A percentile compares a stretch with the other conserved stretches of the same genome.
phyloP scores from a whole-genome alignment of 2,797 vertebrate species.

The Cephalopachus bancanus region DNA sequence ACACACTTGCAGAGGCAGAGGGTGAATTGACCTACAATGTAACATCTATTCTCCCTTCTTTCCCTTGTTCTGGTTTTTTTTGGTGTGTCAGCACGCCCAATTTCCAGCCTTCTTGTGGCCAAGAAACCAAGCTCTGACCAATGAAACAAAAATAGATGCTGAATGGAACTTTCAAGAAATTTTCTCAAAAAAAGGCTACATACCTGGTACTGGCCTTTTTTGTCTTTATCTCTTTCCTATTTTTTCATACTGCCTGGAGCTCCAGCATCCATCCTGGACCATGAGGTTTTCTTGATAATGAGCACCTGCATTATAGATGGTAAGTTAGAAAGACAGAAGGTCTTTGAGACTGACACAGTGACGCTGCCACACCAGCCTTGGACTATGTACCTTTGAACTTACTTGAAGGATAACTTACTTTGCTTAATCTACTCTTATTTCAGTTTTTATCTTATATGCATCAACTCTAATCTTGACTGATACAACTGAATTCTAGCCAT shows the following conservation, averaged over 20 bases:
- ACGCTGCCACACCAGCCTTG: background rate
- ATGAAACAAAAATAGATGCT: background rate
- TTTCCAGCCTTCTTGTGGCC: background rate
- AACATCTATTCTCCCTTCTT: background rate
- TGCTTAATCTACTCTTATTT: background rate
- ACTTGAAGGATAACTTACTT: background rate
- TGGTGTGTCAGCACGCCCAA: background rate
- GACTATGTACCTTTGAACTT: background rate
- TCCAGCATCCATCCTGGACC: background rate
- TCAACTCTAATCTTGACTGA: background rate
- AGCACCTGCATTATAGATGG: background rate
- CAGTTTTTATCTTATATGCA: constrained; percentile 36
- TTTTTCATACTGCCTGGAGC: background rate
- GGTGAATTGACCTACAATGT: background rate
- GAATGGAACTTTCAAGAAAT: background rate
- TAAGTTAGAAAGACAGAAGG: background rate
- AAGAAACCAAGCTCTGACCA: background rate
- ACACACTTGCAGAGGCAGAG: background rate
- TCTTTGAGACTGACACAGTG: background rate
- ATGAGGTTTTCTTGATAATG: background rate
- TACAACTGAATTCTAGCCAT: background rate
- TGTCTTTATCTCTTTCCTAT: background rate
- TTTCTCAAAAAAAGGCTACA: background rate
- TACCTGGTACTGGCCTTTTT: background rate
- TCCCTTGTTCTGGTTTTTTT: constrained; percentile 3